A percentile compares a stretch with the other conserved stretches of the same genome.
phyloP scores from a whole-genome alignment of 2,888 invertebrate genomes.

The Sinohyriopsis cumingii region DNA sequence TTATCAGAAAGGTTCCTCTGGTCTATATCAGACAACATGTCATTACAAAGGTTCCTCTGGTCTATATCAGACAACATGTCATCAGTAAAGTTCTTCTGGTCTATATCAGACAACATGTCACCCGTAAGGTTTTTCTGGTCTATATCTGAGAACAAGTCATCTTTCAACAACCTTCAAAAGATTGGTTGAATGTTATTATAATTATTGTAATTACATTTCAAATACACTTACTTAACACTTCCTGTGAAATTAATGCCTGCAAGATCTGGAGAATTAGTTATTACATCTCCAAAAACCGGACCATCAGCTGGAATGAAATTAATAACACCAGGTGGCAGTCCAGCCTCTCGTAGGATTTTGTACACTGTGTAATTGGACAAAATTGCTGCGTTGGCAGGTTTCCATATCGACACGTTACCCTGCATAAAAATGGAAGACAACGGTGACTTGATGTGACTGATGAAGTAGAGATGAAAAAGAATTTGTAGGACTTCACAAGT shows the following conservation, averaged over 20 bases:
- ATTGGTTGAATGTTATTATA: too few relatives aligned
- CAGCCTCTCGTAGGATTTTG: constrained; percentile 91
- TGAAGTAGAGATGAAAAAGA: too few relatives aligned
- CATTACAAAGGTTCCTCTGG: too few relatives aligned
- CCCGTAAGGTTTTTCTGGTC: too few relatives aligned
- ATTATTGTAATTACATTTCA: background rate
- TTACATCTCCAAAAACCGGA: constrained; percentile 92
- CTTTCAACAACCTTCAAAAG: too few relatives aligned
- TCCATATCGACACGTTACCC: constrained; percentile 98
- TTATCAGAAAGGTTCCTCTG: too few relatives aligned
- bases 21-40: too few relatives aligned
- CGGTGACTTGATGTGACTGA: background rate
- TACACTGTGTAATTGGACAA: constrained; percentile 92
- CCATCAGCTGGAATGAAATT: constrained; percentile 98
- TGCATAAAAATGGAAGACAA: constrained; percentile 65
- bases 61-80: too few relatives aligned
- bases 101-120: too few relatives aligned
- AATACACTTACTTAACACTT: constrained; percentile 85
- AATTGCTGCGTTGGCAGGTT: constrained; percentile 97
- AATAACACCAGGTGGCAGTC: constrained; percentile 95
- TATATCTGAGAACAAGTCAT: too few relatives aligned
- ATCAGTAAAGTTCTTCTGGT: too few relatives aligned
- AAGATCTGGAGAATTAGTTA: constrained; percentile 87
- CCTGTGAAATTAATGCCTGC: constrained; percentile 99
- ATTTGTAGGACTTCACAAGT: too few relatives aligned